These are phyloP conservation scores for Cataglyphis livida DNA, from an alignment of 2,888 invertebrate species.

Conservation along the genomic window DNA sequence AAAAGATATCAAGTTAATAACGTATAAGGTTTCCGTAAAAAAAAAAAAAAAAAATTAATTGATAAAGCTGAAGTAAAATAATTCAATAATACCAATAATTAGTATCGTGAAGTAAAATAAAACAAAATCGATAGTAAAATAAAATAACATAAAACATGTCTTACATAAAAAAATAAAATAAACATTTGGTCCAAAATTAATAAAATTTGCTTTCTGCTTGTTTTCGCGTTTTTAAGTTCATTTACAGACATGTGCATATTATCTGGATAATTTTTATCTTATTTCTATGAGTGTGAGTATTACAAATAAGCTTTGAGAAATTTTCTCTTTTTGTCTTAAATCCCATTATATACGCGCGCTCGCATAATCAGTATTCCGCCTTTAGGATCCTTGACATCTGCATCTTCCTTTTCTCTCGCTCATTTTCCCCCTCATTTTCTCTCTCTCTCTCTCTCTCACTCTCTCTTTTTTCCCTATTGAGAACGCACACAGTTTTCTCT, in stretches of 20 bases:
- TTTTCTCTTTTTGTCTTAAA: not conserved
- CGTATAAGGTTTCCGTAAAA: no score
- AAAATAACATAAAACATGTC: no score
- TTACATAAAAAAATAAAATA: not conserved
- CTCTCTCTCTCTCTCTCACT: not conserved
- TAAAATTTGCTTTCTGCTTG: not conserved
- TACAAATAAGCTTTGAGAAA: not conserved
- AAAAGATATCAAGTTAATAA: no score
- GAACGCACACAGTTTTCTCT: constrained; percentile 6
- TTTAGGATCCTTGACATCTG: not conserved
- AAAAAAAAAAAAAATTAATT: no score
- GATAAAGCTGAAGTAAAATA: no score
- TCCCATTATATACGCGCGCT: not conserved
- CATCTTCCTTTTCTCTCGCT: not conserved
- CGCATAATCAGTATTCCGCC: not conserved
- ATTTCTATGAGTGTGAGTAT: not conserved
- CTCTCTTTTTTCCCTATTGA: not conserved
- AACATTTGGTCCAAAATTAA: not conserved
- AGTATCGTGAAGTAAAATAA: no score
- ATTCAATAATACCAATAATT: no score
- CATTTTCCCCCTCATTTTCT: not conserved
- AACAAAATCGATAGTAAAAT: no score
- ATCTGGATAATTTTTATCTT: not conserved
- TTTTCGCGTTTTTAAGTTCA: not conserved
- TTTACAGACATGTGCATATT: not conserved